Base-by-base conservation (phyloP, 2,797 vertebrate species). In the Sitta carolinensis region DNA sequence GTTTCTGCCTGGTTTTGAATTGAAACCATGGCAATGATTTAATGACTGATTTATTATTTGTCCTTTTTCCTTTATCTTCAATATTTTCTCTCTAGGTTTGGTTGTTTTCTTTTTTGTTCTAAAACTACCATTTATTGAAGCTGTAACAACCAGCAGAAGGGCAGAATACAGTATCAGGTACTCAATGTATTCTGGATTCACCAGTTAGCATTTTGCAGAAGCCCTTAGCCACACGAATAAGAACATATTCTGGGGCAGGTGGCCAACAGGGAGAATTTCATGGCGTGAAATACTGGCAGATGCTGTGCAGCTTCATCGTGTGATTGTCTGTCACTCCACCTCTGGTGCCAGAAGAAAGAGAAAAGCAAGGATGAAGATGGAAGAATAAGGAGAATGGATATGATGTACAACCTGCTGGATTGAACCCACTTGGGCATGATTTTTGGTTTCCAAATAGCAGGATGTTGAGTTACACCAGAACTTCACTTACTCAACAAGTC, bases 171-270 rank as follows among this genome's bases (percentile, higher is more conserved):
- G 5, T 13, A 54, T 40, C 48, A 89, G 32, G 11, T 70, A 45
- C 34, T 70, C 66, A 70, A 12, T 25, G 64, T 5, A 55, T 29
- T 21, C 45, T 80, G 54, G 10, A 75, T 64, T 90, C 27, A 61
- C 21, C 8, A 52, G 19, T 8, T 78, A 52, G 27, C 5, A 19
- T 62, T 68, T 15, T 64, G 5, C 59, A 74, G 22, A 23, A 51
- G 2, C 10, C 13, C 27, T 90, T n/a, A 64, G 7, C 30, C 38
- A 26, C 1, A 1, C 17, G 61, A 63, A 42, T 1, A 0, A 67
- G 59, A 79, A 66, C 5, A 25, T 16, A 43, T 68, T 78, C 52
- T 55, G 43, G 11, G 48, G 10, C 29, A 59, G 29, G 45, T 43
- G 13, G 17, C 17, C 43, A n/a, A 73, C 3, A 43, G 25, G 16